Conservation (phyloP, 2,888 invertebrate genomes). For the Isotomurus palustris region DNA sequence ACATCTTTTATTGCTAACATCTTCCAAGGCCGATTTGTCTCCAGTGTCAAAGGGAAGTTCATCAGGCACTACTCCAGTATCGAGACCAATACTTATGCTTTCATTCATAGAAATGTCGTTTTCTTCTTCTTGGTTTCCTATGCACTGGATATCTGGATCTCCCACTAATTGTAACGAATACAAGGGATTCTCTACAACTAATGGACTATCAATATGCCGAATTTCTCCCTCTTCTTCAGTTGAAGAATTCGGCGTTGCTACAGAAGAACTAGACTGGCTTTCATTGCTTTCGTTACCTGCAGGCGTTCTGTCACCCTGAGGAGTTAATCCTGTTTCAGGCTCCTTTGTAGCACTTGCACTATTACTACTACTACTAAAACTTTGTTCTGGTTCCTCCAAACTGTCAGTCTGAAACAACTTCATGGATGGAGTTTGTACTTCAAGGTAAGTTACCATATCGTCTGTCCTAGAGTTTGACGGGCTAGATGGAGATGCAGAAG, state of each 20-base stretch:
- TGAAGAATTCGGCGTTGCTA: conserved; percentile 18
- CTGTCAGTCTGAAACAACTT: conserved; percentile 25
- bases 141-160: conserved; percentile 7
- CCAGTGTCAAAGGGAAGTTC: background rate
- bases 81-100: conserved; percentile 29
- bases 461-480: conserved; percentile 41
- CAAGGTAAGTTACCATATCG: conserved; percentile 39
- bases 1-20: background rate
- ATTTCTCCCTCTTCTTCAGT: conserved; percentile 39
- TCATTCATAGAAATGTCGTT: conserved; percentile 36
- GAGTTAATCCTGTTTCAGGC: background rate
- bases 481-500: no score
- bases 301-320: conserved; percentile 1
- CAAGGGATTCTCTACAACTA: conserved; percentile 42
- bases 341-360: no score
- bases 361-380: conserved; percentile 14
- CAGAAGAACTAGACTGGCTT: conserved; percentile 6
- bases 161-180: conserved; percentile 27
- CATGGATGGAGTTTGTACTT: conserved; percentile 31
- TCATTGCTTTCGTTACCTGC: conserved; percentile 5
- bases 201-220: conserved; percentile 40
- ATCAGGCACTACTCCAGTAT: background rate
- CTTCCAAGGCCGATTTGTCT: background rate
- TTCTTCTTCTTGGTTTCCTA: conserved; percentile 18
- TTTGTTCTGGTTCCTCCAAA: conserved; percentile 27